phyloP scores from a whole-genome alignment of 2,797 vertebrate species.

The Lithobates pipiens region DNA sequence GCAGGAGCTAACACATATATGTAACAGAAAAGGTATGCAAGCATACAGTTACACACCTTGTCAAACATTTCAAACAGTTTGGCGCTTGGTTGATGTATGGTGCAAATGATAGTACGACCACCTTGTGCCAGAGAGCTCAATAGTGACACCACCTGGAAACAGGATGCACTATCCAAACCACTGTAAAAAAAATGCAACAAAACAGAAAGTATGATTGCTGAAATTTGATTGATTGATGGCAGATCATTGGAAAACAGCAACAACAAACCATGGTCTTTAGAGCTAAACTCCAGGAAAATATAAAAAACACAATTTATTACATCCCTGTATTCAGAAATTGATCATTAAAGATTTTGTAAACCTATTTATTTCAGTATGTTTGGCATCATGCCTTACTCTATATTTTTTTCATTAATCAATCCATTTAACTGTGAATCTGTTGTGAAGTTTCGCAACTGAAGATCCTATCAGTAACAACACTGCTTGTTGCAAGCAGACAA shows the following conservation, averaged over 20 bases:
- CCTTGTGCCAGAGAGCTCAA: slow-evolving; percentile 95
- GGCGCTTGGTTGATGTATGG: slow-evolving; percentile 98
- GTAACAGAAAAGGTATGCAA: neutral
- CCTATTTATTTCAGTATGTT: too few species aligned
- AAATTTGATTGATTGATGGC: neutral
- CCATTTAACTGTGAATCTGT: too few species aligned
- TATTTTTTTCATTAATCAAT: too few species aligned
- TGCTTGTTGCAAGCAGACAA: too few species aligned
- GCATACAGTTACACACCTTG: slow-evolving; percentile 80
- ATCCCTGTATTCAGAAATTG: neutral
- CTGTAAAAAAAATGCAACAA: slow-evolving; percentile 67
- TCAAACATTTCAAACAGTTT: slow-evolving; percentile 99
- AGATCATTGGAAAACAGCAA: neutral
- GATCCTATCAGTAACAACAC: too few species aligned
- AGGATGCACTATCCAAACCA: slow-evolving; percentile 94
- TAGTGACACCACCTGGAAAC: slow-evolving; percentile 97
- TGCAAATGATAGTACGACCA: slow-evolving; percentile 97
- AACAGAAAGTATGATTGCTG: neutral
- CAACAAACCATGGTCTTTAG: neutral
- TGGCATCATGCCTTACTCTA: too few species aligned
- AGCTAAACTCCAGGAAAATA: neutral
- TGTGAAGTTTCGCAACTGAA: too few species aligned
- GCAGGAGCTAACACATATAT: neutral
- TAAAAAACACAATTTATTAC: neutral
- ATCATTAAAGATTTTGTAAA: neutral